Evolutionary conservation across 2,888 invertebrate genomes (phyloP).

Genomic region (Dione vanillae): DNA sequence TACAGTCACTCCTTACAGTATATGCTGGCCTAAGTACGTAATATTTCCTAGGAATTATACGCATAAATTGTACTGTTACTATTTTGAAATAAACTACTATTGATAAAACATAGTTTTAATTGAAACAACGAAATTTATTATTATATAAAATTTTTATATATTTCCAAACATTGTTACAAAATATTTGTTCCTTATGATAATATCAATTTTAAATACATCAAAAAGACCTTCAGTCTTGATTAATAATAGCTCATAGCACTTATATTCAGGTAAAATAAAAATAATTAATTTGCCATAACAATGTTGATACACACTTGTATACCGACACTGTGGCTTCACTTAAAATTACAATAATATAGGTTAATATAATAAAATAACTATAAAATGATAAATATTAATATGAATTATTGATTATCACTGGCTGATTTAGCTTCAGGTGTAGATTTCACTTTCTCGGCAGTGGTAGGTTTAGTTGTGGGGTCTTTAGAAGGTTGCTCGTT

Average conservation of each 20-base stretch:
- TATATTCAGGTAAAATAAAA: slow-evolving; percentile 55
- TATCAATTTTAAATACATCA: slow-evolving; percentile 41
- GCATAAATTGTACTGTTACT: slow-evolving; percentile 32
- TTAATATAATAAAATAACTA: slow-evolving; percentile 47
- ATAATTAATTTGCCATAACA: slow-evolving; percentile 65
- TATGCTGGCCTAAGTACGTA: slow-evolving; percentile 28
- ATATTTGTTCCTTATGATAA: slow-evolving; percentile 36
- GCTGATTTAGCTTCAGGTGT: slow-evolving; percentile 74
- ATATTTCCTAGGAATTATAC: slow-evolving; percentile 15
- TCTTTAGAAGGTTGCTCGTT: slow-evolving; percentile 56
- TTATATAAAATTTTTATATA: slow-evolving; percentile 33
- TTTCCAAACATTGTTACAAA: slow-evolving; percentile 39
- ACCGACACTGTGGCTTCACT: slow-evolving; percentile 61
- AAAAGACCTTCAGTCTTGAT: slow-evolving; percentile 49
- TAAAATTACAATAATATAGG: slow-evolving; percentile 42
- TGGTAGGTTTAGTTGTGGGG: slow-evolving; percentile 64
- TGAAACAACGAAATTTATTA: slow-evolving; percentile 35
- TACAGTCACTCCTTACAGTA: slow-evolving; percentile 8
- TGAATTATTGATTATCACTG: slow-evolving; percentile 54
- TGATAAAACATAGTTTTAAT: slow-evolving; percentile 31
- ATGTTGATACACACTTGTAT: slow-evolving; percentile 61
- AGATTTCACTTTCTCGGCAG: slow-evolving; percentile 64
- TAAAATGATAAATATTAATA: slow-evolving; percentile 33
- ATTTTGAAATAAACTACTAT: slow-evolving; percentile 37
- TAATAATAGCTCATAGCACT: slow-evolving; percentile 42